phyloP scores from a whole-genome alignment of 1,140 invertebrate genomes.

The Stenopsyche tienmushanensis region DNA sequence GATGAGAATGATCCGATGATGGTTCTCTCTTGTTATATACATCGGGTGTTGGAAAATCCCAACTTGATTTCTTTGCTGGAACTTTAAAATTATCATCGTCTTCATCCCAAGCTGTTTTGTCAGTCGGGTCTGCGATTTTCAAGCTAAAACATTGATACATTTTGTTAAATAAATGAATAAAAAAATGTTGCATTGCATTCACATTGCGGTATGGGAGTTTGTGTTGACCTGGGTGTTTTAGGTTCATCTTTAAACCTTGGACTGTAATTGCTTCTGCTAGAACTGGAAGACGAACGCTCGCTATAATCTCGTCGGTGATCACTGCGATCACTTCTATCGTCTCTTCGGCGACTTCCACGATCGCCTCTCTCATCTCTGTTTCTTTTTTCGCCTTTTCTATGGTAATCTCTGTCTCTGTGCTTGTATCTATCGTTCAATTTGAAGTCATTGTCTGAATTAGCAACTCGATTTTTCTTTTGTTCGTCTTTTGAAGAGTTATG shows the following conservation, averaged over 20 bases:
- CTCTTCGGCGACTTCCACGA: slow-evolving; percentile 52
- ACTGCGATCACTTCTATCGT: slow-evolving; percentile 45
- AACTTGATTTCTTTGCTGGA: slow-evolving; percentile 70
- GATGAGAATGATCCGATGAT: slow-evolving; percentile 51
- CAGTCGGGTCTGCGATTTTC: slow-evolving; percentile 68
- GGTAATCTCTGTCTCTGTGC: slow-evolving; percentile 38
- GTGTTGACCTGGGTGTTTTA: slow-evolving; percentile 73
- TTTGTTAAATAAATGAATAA: slow-evolving; percentile 5
- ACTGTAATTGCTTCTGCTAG: slow-evolving; percentile 66
- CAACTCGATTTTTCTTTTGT: slow-evolving; percentile 48
- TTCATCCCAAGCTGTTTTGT: slow-evolving; percentile 86
- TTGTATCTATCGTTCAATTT: slow-evolving; percentile 44
- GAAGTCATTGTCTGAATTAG: slow-evolving; percentile 4
- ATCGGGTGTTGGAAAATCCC: slow-evolving; percentile 90
- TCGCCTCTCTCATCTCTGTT: slow-evolving; percentile 42
- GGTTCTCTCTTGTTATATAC: slow-evolving; percentile 52
- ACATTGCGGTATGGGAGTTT: too few relatives aligned
- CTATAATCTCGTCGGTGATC: slow-evolving; percentile 47
- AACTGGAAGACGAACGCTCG: slow-evolving; percentile 46
- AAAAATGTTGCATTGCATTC: background rate
- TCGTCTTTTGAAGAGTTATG: slow-evolving; percentile 59
- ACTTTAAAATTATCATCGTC: slow-evolving; percentile 76
- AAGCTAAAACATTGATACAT: slow-evolving; percentile 47
- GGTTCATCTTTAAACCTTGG: slow-evolving; percentile 78
- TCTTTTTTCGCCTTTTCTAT: slow-evolving; percentile 42